Evolutionary conservation across 2,797 vertebrate species (phyloP).

Genomic region (Paramormyrops hopkinsi): DNA sequence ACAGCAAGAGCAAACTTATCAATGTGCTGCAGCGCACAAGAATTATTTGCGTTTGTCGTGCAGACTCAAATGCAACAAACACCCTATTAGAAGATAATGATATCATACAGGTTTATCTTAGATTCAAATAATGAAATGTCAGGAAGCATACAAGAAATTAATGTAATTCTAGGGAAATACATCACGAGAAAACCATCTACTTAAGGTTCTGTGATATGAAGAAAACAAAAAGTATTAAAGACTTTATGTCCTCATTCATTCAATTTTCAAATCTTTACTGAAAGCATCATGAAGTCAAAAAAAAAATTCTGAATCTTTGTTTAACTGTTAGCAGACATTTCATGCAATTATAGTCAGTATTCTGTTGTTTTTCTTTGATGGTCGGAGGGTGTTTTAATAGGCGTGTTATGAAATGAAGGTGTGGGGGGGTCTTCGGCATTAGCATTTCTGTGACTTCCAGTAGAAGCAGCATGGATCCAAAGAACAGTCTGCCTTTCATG

Average conservation of each 20-base stretch:
- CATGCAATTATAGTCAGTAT: background rate
- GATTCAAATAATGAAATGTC: background rate
- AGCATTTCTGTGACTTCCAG: background rate
- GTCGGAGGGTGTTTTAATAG: background rate
- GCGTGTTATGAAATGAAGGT: background rate
- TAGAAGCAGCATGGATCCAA: background rate
- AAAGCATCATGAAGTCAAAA: background rate
- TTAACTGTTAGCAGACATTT: background rate
- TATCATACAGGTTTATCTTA: background rate
- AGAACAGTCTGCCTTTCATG: conserved; percentile 3
- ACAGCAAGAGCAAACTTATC: background rate
- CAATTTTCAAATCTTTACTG: background rate
- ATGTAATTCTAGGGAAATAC: background rate
- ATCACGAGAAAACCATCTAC: background rate
- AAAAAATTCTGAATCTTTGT: background rate
- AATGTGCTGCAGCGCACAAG: background rate
- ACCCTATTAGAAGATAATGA: background rate
- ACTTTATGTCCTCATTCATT: background rate
- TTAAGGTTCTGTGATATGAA: background rate
- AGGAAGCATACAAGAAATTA: background rate
- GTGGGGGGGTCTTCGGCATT: background rate
- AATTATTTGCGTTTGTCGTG: background rate
- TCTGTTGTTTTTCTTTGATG: background rate
- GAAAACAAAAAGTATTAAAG: background rate
- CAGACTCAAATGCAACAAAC: background rate